Evolutionary conservation across 2,797 vertebrate genomes (phyloP).

Genomic region (Cyprinella venusta): DNA sequence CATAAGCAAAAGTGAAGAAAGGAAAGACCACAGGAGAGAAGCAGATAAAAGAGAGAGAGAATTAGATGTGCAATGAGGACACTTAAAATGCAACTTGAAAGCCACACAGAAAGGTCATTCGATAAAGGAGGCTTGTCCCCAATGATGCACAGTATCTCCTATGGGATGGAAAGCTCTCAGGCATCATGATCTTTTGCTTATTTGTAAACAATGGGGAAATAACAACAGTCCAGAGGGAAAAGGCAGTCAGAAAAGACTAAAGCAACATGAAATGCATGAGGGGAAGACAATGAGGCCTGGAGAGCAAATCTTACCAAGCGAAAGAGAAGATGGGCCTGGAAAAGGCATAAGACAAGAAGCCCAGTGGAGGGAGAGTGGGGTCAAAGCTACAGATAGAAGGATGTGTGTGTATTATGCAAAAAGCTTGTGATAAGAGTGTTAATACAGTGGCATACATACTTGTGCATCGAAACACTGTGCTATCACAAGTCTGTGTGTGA

Average conservation of each 20-base stretch:
- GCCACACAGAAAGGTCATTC: slow-evolving; percentile 42
- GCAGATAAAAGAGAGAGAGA: slow-evolving; percentile 21
- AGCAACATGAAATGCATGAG: slow-evolving; percentile 4
- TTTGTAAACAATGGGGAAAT: slow-evolving; percentile 45
- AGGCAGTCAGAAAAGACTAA: slow-evolving; percentile 34
- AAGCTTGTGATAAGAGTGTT: not conserved
- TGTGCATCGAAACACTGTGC: slow-evolving; percentile 10
- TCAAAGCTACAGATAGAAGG: not conserved
- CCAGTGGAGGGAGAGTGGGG: not conserved
- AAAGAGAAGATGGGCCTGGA: slow-evolving; percentile 24
- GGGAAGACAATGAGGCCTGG: slow-evolving; percentile 5
- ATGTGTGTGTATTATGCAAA: not conserved
- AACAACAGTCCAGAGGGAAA: slow-evolving; percentile 37
- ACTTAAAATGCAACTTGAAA: slow-evolving; percentile 35
- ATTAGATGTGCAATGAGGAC: slow-evolving; percentile 7
- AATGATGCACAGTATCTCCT: slow-evolving; percentile 43
- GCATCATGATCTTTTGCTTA: slow-evolving; percentile 51
- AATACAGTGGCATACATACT: not conserved
- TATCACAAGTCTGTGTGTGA: slow-evolving; percentile 13
- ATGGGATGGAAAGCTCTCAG: slow-evolving; percentile 39
- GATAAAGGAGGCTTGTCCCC: slow-evolving; percentile 19
- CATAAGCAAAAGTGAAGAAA: slow-evolving; percentile 22
- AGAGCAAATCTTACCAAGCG: slow-evolving; percentile 7
- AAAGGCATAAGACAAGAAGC: slow-evolving; percentile 3
- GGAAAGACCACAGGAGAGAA: slow-evolving; percentile 16